phyloP scores from a whole-genome alignment of 2,888 invertebrate genomes.

The Colostygia pectinataria region DNA sequence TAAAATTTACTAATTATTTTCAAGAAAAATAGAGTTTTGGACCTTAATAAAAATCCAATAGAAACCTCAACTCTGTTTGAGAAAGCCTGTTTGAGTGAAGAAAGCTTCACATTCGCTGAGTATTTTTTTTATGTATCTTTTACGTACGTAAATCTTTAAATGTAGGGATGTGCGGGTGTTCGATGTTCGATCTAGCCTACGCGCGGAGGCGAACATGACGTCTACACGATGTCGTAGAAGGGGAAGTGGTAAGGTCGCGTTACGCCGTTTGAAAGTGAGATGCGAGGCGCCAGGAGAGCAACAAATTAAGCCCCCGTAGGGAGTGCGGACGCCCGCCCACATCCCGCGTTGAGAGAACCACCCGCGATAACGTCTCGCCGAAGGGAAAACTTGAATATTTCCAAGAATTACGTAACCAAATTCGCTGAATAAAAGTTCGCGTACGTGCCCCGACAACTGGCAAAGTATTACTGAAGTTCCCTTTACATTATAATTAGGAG shows the following conservation, averaged over 20 bases:
- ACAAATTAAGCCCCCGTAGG: constrained; percentile 82
- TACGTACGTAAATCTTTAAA: constrained; percentile 5
- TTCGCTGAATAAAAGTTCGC: constrained; percentile 71
- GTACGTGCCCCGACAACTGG: constrained; percentile 68
- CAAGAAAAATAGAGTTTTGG: neutral
- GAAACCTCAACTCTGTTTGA: neutral
- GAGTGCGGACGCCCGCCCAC: constrained; percentile 64
- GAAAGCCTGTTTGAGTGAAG: neutral
- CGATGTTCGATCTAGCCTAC: constrained; percentile 42
- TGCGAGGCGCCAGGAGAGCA: constrained; percentile 82
- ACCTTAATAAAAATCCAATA: constrained; percentile 1
- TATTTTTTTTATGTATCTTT: constrained; percentile 8
- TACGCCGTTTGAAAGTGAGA: constrained; percentile 82
- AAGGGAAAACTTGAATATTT: constrained; percentile 80
- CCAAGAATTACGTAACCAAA: constrained; percentile 75
- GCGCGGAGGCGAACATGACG: constrained; percentile 57
- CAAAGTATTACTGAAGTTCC: constrained; percentile 66
- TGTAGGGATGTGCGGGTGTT: constrained; percentile 19
- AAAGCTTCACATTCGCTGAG: neutral
- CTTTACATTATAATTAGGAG: constrained; percentile 66
- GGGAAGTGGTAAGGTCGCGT: constrained; percentile 78
- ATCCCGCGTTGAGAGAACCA: constrained; percentile 69
- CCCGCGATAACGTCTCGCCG: constrained; percentile 75
- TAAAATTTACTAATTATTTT: neutral
- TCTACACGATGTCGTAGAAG: constrained; percentile 59